Evolutionary conservation across 2,888 invertebrate species (phyloP), one percentile per base, ranked within the genome.

Genomic region (Ectemnius lituratus): DNA sequence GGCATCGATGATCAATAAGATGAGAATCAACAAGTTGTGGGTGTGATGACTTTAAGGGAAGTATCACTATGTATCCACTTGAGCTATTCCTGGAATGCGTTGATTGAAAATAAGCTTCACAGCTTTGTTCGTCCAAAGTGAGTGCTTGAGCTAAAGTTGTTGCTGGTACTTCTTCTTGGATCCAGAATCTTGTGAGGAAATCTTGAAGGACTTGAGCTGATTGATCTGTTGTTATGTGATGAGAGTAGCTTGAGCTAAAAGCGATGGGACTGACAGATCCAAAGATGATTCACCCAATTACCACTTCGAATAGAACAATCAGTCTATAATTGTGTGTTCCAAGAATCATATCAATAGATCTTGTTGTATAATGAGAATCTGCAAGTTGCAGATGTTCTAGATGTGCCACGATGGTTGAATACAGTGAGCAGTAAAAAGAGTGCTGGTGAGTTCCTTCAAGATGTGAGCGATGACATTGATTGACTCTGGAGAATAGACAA

Each of bases 51-150:
- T 46, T 76, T 62, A 76, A 49, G 1, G 76, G 76, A 2, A 76
- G 20, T 1, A 67, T 46, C 0, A 76, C 71, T 4, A 68, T 20
- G 37, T 76, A 74, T 5, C 73, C 27, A 0, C 69, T 73, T 2
- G 18, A 18, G 2, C n/a, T 2, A 13, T 76, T 76, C 13, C 76
- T 60, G 14, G 73, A 60, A 8, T 76, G 67, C 13, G 71, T 78
- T 0, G 56, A 6, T 1, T 20, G 1, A 37, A 71, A 74, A n/a
- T 76, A 67, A 3, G 47, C 11, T 18, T 78, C 71, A n/a, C 76
- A 76, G 14, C 66, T 68, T 20, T 70, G 1, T 16, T 76, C 78
- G 20, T 70, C 57, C 1, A 47, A 56, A 0, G 67, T 49, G 11
- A 65, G 52, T 3, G 5, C 37, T 37, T 37, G 37, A 11, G 5